These are phyloP conservation scores for Furcula furcula DNA, from an alignment of 2,888 invertebrate genomes.

Conservation along the genomic window DNA sequence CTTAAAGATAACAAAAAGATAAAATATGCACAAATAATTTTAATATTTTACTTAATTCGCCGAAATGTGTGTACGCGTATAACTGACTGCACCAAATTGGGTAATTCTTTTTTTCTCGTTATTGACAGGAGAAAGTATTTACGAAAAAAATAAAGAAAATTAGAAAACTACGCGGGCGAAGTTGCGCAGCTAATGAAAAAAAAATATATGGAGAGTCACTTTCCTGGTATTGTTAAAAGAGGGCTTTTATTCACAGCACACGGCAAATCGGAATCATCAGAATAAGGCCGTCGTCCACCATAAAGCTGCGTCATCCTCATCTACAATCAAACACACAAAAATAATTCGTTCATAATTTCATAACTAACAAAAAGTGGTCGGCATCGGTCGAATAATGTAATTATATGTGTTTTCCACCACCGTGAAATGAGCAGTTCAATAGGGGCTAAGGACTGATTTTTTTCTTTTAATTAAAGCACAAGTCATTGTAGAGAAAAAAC, in stretches of 20 bases:
- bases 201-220: too few species aligned
- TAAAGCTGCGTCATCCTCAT: conserved; percentile 56
- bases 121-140: too few species aligned
- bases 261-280: too few species aligned
- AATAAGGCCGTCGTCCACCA: conserved; percentile 29
- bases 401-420: conserved; percentile 70
- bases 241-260: too few species aligned
- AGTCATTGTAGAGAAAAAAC: conserved; percentile 44
- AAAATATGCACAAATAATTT: too few species aligned
- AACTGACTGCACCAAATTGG: too few species aligned
- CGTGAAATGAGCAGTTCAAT: conserved; percentile 77
- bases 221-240: too few species aligned
- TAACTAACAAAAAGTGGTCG: conserved; percentile 63
- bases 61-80: too few species aligned
- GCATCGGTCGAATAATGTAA: conserved; percentile 69
- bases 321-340: conserved; percentile 75
- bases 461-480: conserved; percentile 31
- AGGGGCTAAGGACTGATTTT: conserved; percentile 21
- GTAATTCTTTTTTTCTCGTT: too few species aligned
- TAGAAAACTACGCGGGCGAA: background rate
- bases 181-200: conserved; percentile 10
- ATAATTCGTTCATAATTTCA: conserved; percentile 72
- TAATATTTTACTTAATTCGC: too few species aligned
- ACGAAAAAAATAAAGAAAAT: too few species aligned
- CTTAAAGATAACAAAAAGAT: too few species aligned